Conservation (phyloP, 2,888 invertebrate genomes). For the Pyrrhosoma nymphula region DNA sequence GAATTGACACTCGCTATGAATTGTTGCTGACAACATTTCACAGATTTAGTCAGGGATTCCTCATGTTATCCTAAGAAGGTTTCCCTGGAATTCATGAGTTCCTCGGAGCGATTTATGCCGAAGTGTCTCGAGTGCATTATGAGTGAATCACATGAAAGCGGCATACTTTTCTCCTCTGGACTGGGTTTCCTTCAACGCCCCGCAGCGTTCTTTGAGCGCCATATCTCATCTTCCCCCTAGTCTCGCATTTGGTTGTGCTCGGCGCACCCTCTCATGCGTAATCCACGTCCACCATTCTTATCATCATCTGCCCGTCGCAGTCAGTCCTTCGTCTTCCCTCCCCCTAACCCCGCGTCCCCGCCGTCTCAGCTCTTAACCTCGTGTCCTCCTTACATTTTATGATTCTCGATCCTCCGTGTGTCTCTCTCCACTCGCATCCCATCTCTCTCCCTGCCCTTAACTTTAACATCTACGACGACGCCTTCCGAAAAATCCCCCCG, state of each 20-base stretch:
- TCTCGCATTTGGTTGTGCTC: background rate
- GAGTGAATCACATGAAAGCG: background rate
- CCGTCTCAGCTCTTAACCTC: background rate
- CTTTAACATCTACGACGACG: background rate
- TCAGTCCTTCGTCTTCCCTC: background rate
- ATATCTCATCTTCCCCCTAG: background rate
- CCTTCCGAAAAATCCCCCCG: background rate
- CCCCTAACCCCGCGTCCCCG: too few species aligned
- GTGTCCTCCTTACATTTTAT: background rate
- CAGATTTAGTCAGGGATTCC: too few species aligned
- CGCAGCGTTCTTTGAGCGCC: background rate
- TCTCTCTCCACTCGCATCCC: background rate
- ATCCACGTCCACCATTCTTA: background rate
- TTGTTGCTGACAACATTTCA: too few species aligned
- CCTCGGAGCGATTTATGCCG: too few species aligned
- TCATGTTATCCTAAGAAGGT: too few species aligned
- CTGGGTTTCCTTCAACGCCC: background rate
- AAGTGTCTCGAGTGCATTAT: background rate
- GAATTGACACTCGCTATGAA: too few species aligned
- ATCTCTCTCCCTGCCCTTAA: background rate
- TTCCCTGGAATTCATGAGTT: too few species aligned
- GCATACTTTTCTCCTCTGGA: background rate
- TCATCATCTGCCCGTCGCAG: background rate
- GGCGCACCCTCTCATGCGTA: background rate
- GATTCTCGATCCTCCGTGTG: background rate